Evolutionary conservation across 2,797 vertebrate species (phyloP), one percentile per base, ranked within the genome.

Genomic region (Crotalus adamanteus): DNA sequence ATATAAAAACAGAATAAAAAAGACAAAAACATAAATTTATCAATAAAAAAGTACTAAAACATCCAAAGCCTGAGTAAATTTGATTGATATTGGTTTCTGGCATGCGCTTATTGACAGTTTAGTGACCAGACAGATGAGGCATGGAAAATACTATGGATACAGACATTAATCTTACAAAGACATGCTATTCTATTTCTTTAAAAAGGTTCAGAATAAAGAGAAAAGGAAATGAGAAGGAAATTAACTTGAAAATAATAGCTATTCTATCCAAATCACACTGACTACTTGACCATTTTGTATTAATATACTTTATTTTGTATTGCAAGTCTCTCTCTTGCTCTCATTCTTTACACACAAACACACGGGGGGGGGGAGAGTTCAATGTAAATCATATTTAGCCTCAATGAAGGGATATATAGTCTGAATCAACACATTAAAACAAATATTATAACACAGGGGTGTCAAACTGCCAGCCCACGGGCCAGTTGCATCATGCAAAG

Each of bases 181-280:
- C 14, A 56, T 31, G 28, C 9, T 87, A 55, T 55, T n/a, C 28
- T 55, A 87, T 87, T 83, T 83, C 37, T 83, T 25, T 12, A 11
- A 25, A 83, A 22, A 56, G 14, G 16, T 87, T n/a, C 13, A n/a
- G 53, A 56, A 55, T n/a, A 65, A 25, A 13, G 1, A 3, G 47
- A 28, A 0, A 9, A 94, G 91, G n/a, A 69, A 5, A 83, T 55
- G 93, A 0, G 3, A 25, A 86, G 18, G 9, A 95, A 4, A 20
- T 89, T 90, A 94, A 87, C 2, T 92, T 13, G 86, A 93, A 94
- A 93, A 90, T 89, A 92, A 37, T 28, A 56, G 22, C 61, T 91
- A 4, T 22, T 94, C n/a, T 93, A 47, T 20, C 16, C 57, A 26
- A 83, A 28, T 89, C 95, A 92, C 31, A 20, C 91, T 90, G 60